A percentile compares a stretch with the other conserved stretches of the same genome.
phyloP scores from a whole-genome alignment of 1,140 invertebrate species.

The Drosophila novamexicana region DNA sequence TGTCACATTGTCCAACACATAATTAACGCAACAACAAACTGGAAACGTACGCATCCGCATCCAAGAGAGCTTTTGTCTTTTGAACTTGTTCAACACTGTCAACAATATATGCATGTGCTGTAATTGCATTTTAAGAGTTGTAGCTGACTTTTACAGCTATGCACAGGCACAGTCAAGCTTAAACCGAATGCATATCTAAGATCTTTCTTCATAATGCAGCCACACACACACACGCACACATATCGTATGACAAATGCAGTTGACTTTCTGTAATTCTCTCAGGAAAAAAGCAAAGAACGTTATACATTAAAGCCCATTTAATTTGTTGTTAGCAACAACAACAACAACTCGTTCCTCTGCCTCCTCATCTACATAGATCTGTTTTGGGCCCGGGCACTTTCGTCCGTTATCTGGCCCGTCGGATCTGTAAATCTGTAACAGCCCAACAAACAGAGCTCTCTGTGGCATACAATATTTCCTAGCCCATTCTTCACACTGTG shows the following conservation, averaged over 20 bases:
- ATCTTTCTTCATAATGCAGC: slow-evolving; percentile 60
- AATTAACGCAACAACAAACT: too few species aligned
- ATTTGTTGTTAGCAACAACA: slow-evolving; percentile 12
- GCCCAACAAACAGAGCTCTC: slow-evolving; percentile 66
- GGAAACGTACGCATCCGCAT: too few species aligned
- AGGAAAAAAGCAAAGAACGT: slow-evolving; percentile 1
- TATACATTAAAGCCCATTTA: slow-evolving; percentile 25
- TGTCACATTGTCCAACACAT: too few species aligned
- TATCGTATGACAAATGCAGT: slow-evolving; percentile 21
- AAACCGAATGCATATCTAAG: slow-evolving; percentile 35
- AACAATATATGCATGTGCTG: neutral
- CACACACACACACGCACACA: slow-evolving; percentile 17
- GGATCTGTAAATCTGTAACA: slow-evolving; percentile 74
- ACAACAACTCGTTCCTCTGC: slow-evolving; percentile 28
- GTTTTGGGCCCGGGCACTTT: slow-evolving; percentile 61
- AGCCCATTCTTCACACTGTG: slow-evolving; percentile 81
- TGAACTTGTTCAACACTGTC: neutral
- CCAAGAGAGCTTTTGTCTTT: neutral
- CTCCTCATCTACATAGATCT: slow-evolving; percentile 2
- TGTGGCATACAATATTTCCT: slow-evolving; percentile 76
- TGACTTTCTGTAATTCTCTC: slow-evolving; percentile 29
- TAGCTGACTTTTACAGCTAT: slow-evolving; percentile 41
- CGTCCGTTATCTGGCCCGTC: slow-evolving; percentile 73
- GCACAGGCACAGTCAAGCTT: slow-evolving; percentile 29
- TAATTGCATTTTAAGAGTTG: slow-evolving; percentile 20